These are phyloP conservation scores for Trachythela sp. DNA, from an alignment of 64 coral and sea anemone species.

Conservation along the genomic window DNA sequence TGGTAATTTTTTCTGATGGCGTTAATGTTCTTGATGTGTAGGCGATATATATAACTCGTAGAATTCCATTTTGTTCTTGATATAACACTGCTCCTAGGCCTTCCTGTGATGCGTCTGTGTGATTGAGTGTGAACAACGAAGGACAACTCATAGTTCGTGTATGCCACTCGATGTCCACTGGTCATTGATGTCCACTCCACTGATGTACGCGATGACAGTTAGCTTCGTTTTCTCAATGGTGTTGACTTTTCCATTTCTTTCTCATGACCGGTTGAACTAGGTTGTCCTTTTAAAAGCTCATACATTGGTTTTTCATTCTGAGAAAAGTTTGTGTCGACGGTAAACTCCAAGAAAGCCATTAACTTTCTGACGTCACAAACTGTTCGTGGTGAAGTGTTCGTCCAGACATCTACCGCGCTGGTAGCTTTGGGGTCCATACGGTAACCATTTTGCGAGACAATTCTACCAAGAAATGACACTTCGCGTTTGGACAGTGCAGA, in stretches of 20 bases:
- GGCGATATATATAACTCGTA: no score
- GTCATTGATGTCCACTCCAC: not conserved
- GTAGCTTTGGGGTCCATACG: not conserved
- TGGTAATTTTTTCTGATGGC: not conserved
- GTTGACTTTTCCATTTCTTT: not conserved
- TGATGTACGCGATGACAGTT: no score
- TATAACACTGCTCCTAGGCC: not conserved
- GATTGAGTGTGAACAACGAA: not conserved
- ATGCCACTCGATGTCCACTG: not conserved
- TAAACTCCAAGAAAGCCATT: not conserved
- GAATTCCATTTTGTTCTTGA: no score
- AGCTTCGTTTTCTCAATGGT: not conserved
- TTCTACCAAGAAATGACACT: not conserved
- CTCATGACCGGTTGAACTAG: no score
- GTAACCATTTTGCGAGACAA: constrained; percentile 3
- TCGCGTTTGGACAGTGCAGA: not conserved
- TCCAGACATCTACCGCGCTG: not conserved
- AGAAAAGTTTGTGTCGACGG: not conserved
- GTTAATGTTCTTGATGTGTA: no score
- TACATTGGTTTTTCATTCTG: not conserved
- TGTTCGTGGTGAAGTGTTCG: not conserved
- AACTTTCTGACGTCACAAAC: not conserved
- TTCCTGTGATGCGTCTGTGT: not conserved
- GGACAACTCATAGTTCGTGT: not conserved
- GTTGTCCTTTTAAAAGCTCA: not conserved